These are phyloP conservation scores for Amniataba percoides DNA, from an alignment of 2,797 vertebrate genomes.

Conservation along the genomic window DNA sequence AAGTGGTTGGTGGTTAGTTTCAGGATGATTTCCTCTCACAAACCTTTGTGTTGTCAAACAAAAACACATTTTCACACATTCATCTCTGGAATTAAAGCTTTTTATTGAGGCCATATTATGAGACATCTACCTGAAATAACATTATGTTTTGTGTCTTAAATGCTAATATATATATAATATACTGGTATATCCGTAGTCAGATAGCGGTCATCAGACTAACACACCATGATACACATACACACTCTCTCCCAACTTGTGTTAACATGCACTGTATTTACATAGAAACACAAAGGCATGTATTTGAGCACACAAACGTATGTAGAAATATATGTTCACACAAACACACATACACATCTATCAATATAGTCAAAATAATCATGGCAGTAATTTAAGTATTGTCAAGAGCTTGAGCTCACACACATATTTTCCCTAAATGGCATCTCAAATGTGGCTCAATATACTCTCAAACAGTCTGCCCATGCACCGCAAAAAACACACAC, in stretches of 20 bases:
- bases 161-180: neutral
- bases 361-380: conserved; percentile 32
- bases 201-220: conserved; percentile 4
- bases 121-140: neutral
- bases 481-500: neutral
- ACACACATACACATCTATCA: neutral
- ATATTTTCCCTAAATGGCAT: conserved; percentile 9
- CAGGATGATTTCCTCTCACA: neutral
- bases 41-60: neutral
- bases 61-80: neutral
- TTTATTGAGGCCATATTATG: neutral
- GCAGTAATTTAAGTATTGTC: conserved; percentile 11
- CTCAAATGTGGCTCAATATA: conserved; percentile 9
- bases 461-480: neutral
- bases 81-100: neutral
- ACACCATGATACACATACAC: neutral
- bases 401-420: neutral
- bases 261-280: neutral
- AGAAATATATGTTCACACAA: neutral
- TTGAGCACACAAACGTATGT: neutral
- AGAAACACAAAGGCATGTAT: conserved; percentile 7
- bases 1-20: neutral
- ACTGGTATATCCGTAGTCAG: neutral
- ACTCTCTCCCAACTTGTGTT: neutral
- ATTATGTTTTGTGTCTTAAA: conserved; percentile 13